Evolutionary conservation across 2,888 invertebrate genomes (phyloP), one percentile per base, ranked within the genome.

Genomic region (Mythimna vitellina): DNA sequence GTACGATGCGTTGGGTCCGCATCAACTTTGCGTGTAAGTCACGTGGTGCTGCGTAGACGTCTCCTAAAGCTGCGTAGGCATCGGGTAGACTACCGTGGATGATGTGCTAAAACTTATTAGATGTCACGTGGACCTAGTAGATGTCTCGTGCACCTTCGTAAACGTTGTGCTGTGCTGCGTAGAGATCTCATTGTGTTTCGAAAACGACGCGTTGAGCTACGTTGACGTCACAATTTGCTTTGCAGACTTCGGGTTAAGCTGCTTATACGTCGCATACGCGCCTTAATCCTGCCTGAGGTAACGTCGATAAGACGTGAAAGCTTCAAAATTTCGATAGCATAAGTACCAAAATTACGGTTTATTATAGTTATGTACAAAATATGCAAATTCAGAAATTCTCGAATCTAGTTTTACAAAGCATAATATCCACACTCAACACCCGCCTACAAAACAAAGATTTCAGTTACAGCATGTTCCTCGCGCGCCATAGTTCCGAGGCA

Each of bases 391-490:
- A 46, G 6, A 46, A 17, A 46, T 38, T 35, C n/a, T 38, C 0
- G 8, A 25, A 3, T 1, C 2, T 54, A 76, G 67, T 46, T 54
- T 7, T 22, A 20, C 46, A 56, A 68, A 72, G 25, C 17, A 20
- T 22, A 57, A 68, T 12, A 38, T 20, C 5, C 9, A 69, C 32
- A 35, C 32, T 56, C 32, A 46, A 10, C 20, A 17, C 8, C 10
- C 1, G 32, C n/a, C 6, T 32, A 38, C 53, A 72, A 71, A 78
- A 64, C 73, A 65, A 71, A 84, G 65, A 82, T 86, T 90, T 89
- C 87, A 92, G 78, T 70, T 83, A 70, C 88, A 89, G 85, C 91
- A 62, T 80, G 62, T 66, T 78, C 78, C 68, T 72, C 75, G 80
- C 85, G 84, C 70, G 79, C 71, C 51, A 65, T 80, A 58, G 75